A percentile compares a stretch with the other conserved stretches of the same genome.
Evolutionary conservation across 2,797 vertebrate species (phyloP).

Genomic region (Typhlichthys eigenmanni): DNA sequence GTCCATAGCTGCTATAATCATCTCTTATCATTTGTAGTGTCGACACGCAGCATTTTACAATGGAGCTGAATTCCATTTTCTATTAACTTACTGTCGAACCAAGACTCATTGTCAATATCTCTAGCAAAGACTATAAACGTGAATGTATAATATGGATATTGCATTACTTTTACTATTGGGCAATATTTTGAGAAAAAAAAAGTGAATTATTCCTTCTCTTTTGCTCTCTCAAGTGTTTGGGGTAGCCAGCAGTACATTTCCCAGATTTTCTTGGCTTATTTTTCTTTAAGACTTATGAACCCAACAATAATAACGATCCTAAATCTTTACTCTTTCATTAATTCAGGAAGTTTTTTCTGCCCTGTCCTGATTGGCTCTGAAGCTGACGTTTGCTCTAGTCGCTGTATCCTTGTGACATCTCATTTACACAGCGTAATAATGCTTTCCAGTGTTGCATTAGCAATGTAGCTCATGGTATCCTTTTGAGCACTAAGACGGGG

Average conservation of each 20-base stretch:
- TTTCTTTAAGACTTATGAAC: not conserved
- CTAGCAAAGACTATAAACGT: slow-evolving; percentile 27
- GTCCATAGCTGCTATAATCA: slow-evolving; percentile 32
- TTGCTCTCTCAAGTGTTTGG: slow-evolving; percentile 8
- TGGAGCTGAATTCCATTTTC: slow-evolving; percentile 42
- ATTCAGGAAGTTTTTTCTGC: not conserved
- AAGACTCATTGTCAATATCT: slow-evolving; percentile 26
- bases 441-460: slow-evolving; percentile 32
- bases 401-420: slow-evolving; percentile 9
- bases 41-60: slow-evolving; percentile 43
- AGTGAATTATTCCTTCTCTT: slow-evolving; percentile 9
- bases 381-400: slow-evolving; percentile 3
- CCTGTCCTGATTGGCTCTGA: slow-evolving; percentile 10
- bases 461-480: slow-evolving; percentile 38
- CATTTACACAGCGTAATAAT: slow-evolving; percentile 36
- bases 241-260: not conserved
- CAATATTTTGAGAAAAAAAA: slow-evolving; percentile 15
- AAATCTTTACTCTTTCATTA: not conserved
- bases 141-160: slow-evolving; percentile 19
- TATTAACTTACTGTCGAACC: slow-evolving; percentile 36
- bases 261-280: not conserved
- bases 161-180: slow-evolving; percentile 9
- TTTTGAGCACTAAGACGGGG: slow-evolving; percentile 27
- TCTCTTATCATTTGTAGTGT: slow-evolving; percentile 48
- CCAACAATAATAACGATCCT: not conserved